These are phyloP conservation scores for Botrylloides violaceus DNA, from an alignment of 23 tunicate species.

Conservation along the genomic window DNA sequence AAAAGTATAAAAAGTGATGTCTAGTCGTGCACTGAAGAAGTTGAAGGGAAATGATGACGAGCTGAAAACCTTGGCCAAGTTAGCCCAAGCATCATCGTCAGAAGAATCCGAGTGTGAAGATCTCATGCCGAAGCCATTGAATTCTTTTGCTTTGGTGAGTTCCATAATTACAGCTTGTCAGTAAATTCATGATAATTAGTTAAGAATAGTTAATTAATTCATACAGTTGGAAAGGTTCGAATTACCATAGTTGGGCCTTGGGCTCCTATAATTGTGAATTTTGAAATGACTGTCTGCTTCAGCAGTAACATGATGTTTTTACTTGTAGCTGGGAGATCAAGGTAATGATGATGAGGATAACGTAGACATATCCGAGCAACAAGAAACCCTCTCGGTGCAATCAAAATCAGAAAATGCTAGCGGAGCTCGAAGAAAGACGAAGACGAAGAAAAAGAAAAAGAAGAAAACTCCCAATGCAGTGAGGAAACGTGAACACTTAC, in stretches of 20 bases:
- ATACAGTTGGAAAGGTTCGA: too few relatives aligned
- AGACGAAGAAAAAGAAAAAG: background rate
- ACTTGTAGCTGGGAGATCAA: background rate
- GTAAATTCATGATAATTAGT: too few relatives aligned
- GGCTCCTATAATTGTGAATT: too few relatives aligned
- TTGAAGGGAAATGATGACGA: slow-evolving; percentile 35
- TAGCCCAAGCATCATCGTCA: background rate
- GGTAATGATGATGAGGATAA: background rate
- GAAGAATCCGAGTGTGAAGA: slow-evolving; percentile 5
- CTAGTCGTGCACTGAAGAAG: slow-evolving; percentile 48
- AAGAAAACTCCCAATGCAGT: too few relatives aligned
- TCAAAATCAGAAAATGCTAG: background rate
- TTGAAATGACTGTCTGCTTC: too few relatives aligned
- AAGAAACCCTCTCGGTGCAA: too few relatives aligned
- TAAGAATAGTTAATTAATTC: too few relatives aligned
- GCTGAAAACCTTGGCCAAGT: background rate
- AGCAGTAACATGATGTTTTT: too few relatives aligned
- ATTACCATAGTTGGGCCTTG: too few relatives aligned
- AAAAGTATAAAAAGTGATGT: too few relatives aligned
- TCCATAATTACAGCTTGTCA: background rate
- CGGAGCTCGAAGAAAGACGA: slow-evolving; percentile 23
- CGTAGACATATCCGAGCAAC: too few relatives aligned
- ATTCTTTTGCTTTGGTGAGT: slow-evolving; percentile 6
- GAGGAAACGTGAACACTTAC: too few relatives aligned
- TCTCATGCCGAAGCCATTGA: background rate